Evolutionary conservation across 2,797 vertebrate species (phyloP).

Genomic region (Pitangus sulphuratus): DNA sequence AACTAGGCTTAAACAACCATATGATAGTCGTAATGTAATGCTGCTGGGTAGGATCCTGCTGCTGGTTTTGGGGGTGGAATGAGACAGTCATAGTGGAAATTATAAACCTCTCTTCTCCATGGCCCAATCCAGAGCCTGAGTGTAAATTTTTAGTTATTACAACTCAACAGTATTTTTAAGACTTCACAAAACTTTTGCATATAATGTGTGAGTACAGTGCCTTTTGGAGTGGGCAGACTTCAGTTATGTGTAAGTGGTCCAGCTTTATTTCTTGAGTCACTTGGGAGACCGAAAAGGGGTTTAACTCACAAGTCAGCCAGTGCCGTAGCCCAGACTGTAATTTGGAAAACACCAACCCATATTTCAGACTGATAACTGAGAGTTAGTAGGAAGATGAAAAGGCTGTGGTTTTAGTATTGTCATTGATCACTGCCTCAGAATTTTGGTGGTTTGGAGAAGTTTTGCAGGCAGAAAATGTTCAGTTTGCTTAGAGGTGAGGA

Average conservation of each 20-base stretch:
- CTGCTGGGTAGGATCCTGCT: rapidly evolving
- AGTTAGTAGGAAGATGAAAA: neutral
- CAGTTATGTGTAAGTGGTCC: neutral
- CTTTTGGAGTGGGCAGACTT: neutral
- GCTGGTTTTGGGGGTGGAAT: neutral
- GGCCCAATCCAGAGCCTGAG: neutral
- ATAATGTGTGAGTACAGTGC: neutral
- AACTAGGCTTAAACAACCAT: neutral
- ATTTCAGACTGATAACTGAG: neutral
- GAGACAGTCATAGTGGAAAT: neutral
- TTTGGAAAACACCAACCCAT: neutral
- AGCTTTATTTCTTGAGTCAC: neutral
- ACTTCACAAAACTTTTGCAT: neutral
- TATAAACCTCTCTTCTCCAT: neutral
- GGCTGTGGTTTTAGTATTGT: neutral
- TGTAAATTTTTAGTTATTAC: neutral
- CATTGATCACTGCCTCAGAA: neutral
- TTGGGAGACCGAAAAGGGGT: neutral
- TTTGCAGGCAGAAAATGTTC: neutral
- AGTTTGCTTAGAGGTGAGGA: neutral
- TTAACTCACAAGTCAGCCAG: neutral
- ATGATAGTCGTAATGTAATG: rapidly evolving
- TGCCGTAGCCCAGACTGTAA: neutral
- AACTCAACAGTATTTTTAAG: neutral
- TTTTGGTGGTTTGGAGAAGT: neutral